Base-by-base conservation (phyloP, 2,888 invertebrate genomes). In the Neoaliturus tenellus region DNA sequence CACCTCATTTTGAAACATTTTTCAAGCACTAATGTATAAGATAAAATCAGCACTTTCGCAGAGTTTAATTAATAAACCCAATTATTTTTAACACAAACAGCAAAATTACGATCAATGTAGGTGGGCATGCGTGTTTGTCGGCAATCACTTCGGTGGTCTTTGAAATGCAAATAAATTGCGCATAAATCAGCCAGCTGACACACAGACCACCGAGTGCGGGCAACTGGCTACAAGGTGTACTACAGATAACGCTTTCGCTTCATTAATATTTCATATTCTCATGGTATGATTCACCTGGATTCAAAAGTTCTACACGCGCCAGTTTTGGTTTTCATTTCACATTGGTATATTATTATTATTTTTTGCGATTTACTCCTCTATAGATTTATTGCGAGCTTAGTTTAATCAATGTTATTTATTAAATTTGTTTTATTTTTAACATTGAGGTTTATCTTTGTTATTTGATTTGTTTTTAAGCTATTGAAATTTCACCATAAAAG, bases 91-190 rank as follows among this genome's bases (percentile, higher is more conserved):
- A 23, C 35, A 20, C 25, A 39, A 35, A 39, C 39, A 39, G 14
- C 28, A 31, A 62, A 20, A 62, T 14, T 25, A n/a, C 62, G 31
- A 31, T 28, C 62, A 17, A 41, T 1, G 71, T 71, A 20, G 67
- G 33, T 31, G n/a, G 33, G 20, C 71, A 31, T 35, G 35, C 71
- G 71, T 39, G 35, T 31, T n/a, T 2, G 71, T 5, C 71, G 41
- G 71, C 71, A 71, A 39, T 71, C 10, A 12, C 31, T n/a, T 20
- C 41, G 33, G 71, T 39, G 35, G 71, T 41, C 71, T 71, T 71
- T 71, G 71, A 71, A 71, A 71, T 71, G 71, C 35, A 71, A 39
- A 71, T 71, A 35, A 39, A 71, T 10, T 23, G 39, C 23, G 33
- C 4, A 71, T 71, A 71, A 20, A 71, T 71, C 71, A 71, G 62